Base-by-base conservation (phyloP, 2,888 invertebrate genomes). In the Helicoverpa assulta region DNA sequence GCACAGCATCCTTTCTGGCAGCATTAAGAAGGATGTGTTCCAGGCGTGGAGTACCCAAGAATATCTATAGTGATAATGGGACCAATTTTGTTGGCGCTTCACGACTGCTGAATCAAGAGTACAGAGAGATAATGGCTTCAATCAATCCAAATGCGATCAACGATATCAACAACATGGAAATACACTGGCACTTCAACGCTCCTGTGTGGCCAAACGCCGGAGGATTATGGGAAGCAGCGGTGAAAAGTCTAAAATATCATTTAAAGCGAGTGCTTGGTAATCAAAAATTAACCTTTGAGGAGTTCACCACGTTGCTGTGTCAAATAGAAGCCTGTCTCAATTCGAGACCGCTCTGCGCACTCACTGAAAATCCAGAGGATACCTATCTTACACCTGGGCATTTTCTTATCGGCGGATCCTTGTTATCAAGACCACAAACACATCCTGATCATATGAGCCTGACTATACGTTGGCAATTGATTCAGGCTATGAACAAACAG, bases 21-120 rank as follows among this genome's bases (percentile, higher is more conserved):
- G 65, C 66, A 3, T 47, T 66, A 6, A 40, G 47, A 10, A 8
- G 66, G 2, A 3, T 66, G 14, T 26, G 18, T 19, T 52, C 66
- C 4, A 16, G 66, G 1, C 43, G 66, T 5, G 66, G 66, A 26
- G 19, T 47, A 3, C 66, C 66, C 2, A 54, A 47, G 12, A 43
- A 59, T 29, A 43, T 66, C 4, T 66, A 59, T 33, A 54, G 54
- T 12, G 59, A 66, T 43, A 53, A 54, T 14, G 59, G 66, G 8
- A 66, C 59, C 7, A 63, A 63, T 18, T 63, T 63, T 47, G 50
- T 63, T 12, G 55, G 63, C 4, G 63, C 63, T 6, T 18, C 26
- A 3, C 58, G 53, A 19, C 19, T 10, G 2, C 12, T 65, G 21
- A 14, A 37, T n/a, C 12, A 58, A 12, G 51, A 66, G 33, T 29